These are phyloP conservation scores for Neocrepidodera transversa DNA, from an alignment of 2,888 invertebrate genomes.

Conservation along the genomic window DNA sequence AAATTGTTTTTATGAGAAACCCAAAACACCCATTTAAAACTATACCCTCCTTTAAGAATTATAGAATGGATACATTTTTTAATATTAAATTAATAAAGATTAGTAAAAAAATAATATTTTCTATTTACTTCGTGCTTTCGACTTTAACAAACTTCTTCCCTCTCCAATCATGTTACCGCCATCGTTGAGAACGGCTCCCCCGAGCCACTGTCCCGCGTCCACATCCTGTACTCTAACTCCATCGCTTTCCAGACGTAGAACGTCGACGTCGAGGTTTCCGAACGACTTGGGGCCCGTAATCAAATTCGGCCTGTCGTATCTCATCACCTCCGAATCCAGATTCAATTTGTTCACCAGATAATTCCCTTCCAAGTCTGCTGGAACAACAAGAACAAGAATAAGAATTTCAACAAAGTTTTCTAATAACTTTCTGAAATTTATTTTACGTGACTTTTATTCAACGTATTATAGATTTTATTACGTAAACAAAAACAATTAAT, in stretches of 20 bases:
- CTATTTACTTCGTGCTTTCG: constrained; percentile 51
- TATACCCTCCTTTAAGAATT: too few relatives aligned
- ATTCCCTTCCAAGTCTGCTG: constrained; percentile 50
- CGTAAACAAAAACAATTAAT: background rate
- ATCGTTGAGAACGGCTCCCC: constrained; percentile 58
- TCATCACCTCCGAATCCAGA: constrained; percentile 63
- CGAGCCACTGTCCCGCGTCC: too few relatives aligned
- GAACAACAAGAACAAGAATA: constrained; percentile 25
- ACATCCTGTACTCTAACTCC: constrained; percentile 59
- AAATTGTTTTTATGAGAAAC: too few relatives aligned
- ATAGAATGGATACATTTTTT: too few relatives aligned
- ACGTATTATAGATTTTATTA: background rate
- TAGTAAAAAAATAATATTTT: too few relatives aligned
- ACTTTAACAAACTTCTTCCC: constrained; percentile 59
- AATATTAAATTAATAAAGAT: too few relatives aligned
- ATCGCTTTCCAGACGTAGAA: constrained; percentile 53
- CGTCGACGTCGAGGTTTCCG: constrained; percentile 53
- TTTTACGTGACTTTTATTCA: background rate
- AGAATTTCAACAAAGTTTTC: background rate
- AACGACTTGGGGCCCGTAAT: constrained; percentile 61
- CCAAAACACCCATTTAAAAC: too few relatives aligned
- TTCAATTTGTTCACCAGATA: constrained; percentile 63
- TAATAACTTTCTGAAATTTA: background rate
- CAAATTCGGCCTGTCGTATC: constrained; percentile 58
- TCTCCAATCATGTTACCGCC: constrained; percentile 60